Percentiles rank a stretch among this genome's conserved stretches.
These are phyloP conservation scores for Tethea ocularis DNA, from an alignment of 2,888 invertebrate species.

Conservation along the genomic window DNA sequence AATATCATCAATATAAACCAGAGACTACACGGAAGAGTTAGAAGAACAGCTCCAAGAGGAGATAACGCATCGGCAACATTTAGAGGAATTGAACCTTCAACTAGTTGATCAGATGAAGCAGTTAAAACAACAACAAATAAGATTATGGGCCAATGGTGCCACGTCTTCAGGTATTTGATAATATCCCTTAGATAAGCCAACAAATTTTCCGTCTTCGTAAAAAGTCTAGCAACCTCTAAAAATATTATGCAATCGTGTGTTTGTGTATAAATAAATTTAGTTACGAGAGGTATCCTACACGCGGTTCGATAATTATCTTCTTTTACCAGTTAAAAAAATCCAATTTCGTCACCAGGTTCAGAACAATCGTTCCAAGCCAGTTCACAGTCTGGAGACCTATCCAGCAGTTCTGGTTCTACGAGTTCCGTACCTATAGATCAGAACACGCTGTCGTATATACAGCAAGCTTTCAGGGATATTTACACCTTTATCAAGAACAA, in stretches of 20 bases:
- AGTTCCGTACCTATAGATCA: conserved; percentile 76
- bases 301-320: no score
- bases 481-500: conserved; percentile 77
- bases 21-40: conserved; percentile 70
- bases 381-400: conserved; percentile 59
- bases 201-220: neutral
- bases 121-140: conserved; percentile 74
- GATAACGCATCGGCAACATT: conserved; percentile 84
- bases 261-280: no score
- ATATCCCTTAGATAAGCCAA: neutral
- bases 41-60: conserved; percentile 86
- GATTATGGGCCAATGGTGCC: conserved; percentile 64
- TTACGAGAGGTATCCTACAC: no score
- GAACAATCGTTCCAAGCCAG: conserved; percentile 72
- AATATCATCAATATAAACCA: conserved; percentile 24
- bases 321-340: neutral
- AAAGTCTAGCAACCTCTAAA: neutral
- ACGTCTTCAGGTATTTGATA: conserved; percentile 60
- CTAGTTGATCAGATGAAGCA: conserved; percentile 85
- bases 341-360: conserved; percentile 51
- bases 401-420: conserved; percentile 67
- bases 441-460: conserved; percentile 74
- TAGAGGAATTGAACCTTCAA: conserved; percentile 85
- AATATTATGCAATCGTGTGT: no score
- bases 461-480: conserved; percentile 76